Percentiles rank a stretch among this genome's conserved stretches.
Evolutionary conservation across 2,888 invertebrate species (phyloP).

Genomic region (Ormyrus thymus): DNA sequence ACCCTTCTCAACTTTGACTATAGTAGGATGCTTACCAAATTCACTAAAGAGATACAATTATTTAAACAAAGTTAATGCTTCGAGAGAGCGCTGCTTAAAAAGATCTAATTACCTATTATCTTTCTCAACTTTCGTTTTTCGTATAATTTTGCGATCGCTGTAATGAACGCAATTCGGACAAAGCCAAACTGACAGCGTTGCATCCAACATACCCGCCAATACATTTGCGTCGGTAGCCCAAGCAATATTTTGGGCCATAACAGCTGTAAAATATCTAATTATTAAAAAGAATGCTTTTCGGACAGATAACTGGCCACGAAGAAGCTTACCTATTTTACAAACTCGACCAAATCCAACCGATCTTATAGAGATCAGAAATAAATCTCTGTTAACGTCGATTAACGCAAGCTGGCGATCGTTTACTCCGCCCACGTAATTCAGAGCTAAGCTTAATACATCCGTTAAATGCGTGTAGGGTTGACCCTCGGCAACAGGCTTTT

Average conservation of each 20-base stretch:
- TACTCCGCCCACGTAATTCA: slow-evolving; percentile 89
- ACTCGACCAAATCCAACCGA: slow-evolving; percentile 72
- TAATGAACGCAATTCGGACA: slow-evolving; percentile 77
- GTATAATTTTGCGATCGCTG: slow-evolving; percentile 81
- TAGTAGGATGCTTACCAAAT: slow-evolving; percentile 89
- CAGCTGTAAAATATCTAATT: slow-evolving; percentile 73
- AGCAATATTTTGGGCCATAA: slow-evolving; percentile 80
- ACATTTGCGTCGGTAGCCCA: slow-evolving; percentile 89
- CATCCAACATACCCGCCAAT: slow-evolving; percentile 86
- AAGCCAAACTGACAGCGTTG: slow-evolving; percentile 88
- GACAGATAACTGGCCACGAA: not conserved
- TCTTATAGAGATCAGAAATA: slow-evolving; percentile 87
- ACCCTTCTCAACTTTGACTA: slow-evolving; percentile 89
- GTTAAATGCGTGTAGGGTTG: slow-evolving; percentile 86
- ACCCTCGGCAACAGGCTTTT: slow-evolving; percentile 84
- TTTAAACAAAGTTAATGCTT: not conserved
- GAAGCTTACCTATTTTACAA: slow-evolving; percentile 70
- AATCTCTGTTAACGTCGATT: slow-evolving; percentile 91
- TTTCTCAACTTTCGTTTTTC: slow-evolving; percentile 73
- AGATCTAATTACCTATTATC: slow-evolving; percentile 72
- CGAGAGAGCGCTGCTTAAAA: not conserved
- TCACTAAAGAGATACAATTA: slow-evolving; percentile 78
- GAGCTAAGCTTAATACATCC: slow-evolving; percentile 86
- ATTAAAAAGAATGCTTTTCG: slow-evolving; percentile 16
- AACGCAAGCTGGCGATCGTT: slow-evolving; percentile 90